phyloP scores from a whole-genome alignment of 2,113 vertebrate genomes.

The Pelusios castaneus region DNA sequence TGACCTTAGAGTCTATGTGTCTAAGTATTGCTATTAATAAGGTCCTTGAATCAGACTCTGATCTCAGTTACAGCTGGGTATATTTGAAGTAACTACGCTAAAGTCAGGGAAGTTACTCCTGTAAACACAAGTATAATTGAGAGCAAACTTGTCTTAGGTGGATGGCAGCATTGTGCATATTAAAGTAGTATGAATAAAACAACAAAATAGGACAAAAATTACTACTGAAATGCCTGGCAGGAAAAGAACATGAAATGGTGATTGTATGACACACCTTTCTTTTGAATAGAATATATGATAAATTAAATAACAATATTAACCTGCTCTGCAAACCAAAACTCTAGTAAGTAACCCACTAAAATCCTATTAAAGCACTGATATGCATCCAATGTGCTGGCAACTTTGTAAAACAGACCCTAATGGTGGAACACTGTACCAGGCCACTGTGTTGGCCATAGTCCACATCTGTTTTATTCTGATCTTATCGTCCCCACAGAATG shows the following conservation, averaged over 20 bases:
- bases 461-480: neutral
- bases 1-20: too few species aligned
- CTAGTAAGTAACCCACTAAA: neutral
- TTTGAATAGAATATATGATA: neutral
- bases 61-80: neutral
- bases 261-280: neutral
- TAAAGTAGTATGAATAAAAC: neutral
- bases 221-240: neutral
- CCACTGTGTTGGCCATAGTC: neutral
- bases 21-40: neutral
- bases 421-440: neutral
- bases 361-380: neutral
- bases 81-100: neutral
- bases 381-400: neutral
- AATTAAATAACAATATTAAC: neutral
- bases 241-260: neutral
- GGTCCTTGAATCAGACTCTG: fast-evolving
- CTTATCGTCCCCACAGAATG: fast-evolving
- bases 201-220: neutral
- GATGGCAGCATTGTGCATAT: neutral
- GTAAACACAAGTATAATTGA: neutral
- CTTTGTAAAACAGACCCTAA: neutral
- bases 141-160: neutral
- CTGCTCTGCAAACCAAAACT: neutral
- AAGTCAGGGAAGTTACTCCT: neutral